These are phyloP conservation scores for Poeciliopsis turrubarensis DNA, from an alignment of 2,113 vertebrate species.

Conservation along the genomic window DNA sequence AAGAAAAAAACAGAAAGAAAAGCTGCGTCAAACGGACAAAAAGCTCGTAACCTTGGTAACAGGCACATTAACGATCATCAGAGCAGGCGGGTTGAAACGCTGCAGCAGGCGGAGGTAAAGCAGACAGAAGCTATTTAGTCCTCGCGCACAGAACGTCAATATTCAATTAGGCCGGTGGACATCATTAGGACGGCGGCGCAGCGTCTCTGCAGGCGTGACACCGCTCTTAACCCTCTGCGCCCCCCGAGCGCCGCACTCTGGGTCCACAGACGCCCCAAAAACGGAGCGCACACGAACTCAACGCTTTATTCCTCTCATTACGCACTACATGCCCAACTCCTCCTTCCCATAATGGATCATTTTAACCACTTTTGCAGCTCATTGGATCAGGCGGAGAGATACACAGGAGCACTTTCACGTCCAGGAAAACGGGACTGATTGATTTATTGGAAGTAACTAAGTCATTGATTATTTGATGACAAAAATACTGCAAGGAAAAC, in stretches of 20 bases:
- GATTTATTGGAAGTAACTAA: neutral
- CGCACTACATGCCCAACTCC: neutral
- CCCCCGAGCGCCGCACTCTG: slow-evolving; percentile 10
- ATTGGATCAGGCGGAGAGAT: neutral
- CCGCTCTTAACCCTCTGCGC: slow-evolving; percentile 55
- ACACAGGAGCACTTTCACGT: neutral
- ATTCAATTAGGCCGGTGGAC: slow-evolving; percentile 78
- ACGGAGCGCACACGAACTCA: slow-evolving; percentile 1
- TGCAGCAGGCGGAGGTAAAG: slow-evolving; percentile 31
- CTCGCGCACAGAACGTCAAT: slow-evolving; percentile 72
- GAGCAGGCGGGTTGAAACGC: slow-evolving; percentile 45
- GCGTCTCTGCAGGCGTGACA: slow-evolving; percentile 59
- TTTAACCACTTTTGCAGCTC: slow-evolving; percentile 31
- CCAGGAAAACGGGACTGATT: neutral
- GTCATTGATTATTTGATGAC: neutral
- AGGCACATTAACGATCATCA: slow-evolving; percentile 41
- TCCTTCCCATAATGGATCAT: slow-evolving; percentile 26
- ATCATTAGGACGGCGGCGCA: slow-evolving; percentile 60
- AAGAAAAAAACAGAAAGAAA: slow-evolving; percentile 10
- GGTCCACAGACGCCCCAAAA: slow-evolving; percentile 31
- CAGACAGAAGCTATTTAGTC: slow-evolving; percentile 69
- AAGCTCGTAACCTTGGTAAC: slow-evolving; percentile 56
- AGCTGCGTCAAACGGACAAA: slow-evolving; percentile 14
- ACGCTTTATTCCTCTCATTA: slow-evolving; percentile 33
- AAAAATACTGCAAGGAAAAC: neutral